These are phyloP conservation scores for Botrylloides violaceus DNA, from an alignment of 23 tunicate genomes.

Conservation along the genomic window DNA sequence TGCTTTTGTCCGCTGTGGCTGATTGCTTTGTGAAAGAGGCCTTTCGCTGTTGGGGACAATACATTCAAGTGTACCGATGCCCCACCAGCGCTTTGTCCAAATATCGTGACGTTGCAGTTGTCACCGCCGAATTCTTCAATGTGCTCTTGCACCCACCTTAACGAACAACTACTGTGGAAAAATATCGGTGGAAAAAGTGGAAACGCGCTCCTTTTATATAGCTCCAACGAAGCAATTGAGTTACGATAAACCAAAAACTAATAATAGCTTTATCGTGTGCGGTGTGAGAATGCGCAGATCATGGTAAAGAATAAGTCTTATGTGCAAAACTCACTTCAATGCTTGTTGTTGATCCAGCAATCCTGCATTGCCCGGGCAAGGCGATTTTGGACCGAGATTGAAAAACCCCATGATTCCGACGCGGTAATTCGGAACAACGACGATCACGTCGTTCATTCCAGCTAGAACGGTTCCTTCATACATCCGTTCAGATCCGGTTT, in stretches of 20 bases:
- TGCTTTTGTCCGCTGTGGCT: slow-evolving; percentile 32
- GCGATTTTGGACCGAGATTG: slow-evolving; percentile 30
- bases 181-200: too few species aligned
- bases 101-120: slow-evolving; percentile 33
- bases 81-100: slow-evolving; percentile 53
- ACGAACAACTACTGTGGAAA: neutral
- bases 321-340: slow-evolving; percentile 37
- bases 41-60: slow-evolving; percentile 35
- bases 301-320: neutral
- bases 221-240: neutral
- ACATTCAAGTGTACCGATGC: slow-evolving; percentile 27
- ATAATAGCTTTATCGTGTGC: too few species aligned
- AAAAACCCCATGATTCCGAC: slow-evolving; percentile 52
- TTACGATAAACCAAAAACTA: too few species aligned
- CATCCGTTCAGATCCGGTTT: slow-evolving; percentile 12
- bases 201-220: neutral
- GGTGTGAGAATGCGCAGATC: neutral
- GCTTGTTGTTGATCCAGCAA: slow-evolving; percentile 56
- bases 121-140: slow-evolving; percentile 50
- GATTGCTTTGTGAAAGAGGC: slow-evolving; percentile 35
- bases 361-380: slow-evolving; percentile 69
- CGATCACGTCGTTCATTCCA: slow-evolving; percentile 52
- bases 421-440: slow-evolving; percentile 68
- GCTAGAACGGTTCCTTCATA: slow-evolving; percentile 38
- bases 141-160: slow-evolving; percentile 39